Conservation (phyloP, 2,888 invertebrate species). For the Oscheius onirici region DNA sequence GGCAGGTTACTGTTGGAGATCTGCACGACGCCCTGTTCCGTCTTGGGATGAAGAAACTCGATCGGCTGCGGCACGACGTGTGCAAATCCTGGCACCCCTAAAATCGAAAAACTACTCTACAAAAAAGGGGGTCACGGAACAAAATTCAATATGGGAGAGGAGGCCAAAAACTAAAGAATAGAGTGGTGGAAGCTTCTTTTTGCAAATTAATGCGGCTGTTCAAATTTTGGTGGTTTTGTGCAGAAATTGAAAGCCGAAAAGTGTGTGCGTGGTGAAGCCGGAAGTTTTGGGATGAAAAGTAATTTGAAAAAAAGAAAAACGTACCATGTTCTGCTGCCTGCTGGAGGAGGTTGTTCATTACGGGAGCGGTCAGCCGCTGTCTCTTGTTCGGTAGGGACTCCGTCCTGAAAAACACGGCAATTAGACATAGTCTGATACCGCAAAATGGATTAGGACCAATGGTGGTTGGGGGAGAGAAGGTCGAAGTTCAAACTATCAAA, state of each 20-base stretch:
- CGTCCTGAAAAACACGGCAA: slow-evolving; percentile 23
- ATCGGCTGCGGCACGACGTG: slow-evolving; percentile 43
- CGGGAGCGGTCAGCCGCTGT: slow-evolving; percentile 24
- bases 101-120: background rate
- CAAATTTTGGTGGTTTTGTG: background rate
- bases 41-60: slow-evolving; percentile 56
- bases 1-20: slow-evolving; percentile 33
- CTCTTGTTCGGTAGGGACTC: slow-evolving; percentile 19
- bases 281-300: background rate
- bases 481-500: slow-evolving; percentile 10
- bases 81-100: slow-evolving; percentile 13
- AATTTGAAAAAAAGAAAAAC: slow-evolving; percentile 5
- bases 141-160: background rate
- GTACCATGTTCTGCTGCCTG: slow-evolving; percentile 23
- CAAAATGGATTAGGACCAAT: too few species aligned
- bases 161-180: background rate
- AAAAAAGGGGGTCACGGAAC: background rate
- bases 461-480: too few species aligned
- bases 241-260: background rate
- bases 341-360: slow-evolving; percentile 14
- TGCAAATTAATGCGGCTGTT: too few species aligned
- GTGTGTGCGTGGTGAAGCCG: background rate
- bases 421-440: background rate
- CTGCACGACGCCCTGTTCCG: slow-evolving; percentile 42
- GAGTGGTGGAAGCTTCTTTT: background rate